Conservation (phyloP, 2,888 invertebrate genomes). For the Lithosia quadra region DNA sequence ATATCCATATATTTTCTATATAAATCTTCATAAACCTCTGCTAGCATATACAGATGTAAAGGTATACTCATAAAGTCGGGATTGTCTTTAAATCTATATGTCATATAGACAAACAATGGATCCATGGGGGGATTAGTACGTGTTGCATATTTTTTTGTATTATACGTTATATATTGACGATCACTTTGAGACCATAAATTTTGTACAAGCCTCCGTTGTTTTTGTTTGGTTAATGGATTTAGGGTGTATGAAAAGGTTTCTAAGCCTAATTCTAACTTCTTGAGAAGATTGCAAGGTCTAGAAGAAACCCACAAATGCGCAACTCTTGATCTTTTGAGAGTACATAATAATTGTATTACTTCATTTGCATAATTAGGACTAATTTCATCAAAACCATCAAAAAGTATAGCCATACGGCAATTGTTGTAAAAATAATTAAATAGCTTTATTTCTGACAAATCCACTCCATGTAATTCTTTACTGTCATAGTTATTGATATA, state of each 20-base stretch:
- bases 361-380: constrained; percentile 41
- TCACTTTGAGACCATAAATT: constrained; percentile 27
- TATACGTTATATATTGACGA: too few relatives aligned
- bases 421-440: constrained; percentile 40
- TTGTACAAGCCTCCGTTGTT: constrained; percentile 33
- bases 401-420: constrained; percentile 28
- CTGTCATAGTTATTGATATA: constrained; percentile 5
- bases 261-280: constrained; percentile 40
- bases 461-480: background rate
- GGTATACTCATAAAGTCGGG: constrained; percentile 32
- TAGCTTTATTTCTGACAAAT: constrained; percentile 31
- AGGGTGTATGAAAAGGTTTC: constrained; percentile 42
- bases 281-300: constrained; percentile 36
- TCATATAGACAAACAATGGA: too few relatives aligned
- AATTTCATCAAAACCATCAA: constrained; percentile 53
- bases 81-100: too few relatives aligned
- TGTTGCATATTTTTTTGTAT: too few relatives aligned
- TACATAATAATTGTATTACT: constrained; percentile 33
- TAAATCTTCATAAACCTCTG: constrained; percentile 28
- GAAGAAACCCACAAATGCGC: constrained; percentile 45
- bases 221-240: constrained; percentile 24
- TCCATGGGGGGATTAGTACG: too few relatives aligned
- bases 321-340: constrained; percentile 30
- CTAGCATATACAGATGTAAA: constrained; percentile 41
- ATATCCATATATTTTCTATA: constrained; percentile 16